A percentile compares a stretch with the other conserved stretches of the same genome.
phyloP scores from a whole-genome alignment of 92 coral and sea anemone species.

The Epizoanthus rinbou region DNA sequence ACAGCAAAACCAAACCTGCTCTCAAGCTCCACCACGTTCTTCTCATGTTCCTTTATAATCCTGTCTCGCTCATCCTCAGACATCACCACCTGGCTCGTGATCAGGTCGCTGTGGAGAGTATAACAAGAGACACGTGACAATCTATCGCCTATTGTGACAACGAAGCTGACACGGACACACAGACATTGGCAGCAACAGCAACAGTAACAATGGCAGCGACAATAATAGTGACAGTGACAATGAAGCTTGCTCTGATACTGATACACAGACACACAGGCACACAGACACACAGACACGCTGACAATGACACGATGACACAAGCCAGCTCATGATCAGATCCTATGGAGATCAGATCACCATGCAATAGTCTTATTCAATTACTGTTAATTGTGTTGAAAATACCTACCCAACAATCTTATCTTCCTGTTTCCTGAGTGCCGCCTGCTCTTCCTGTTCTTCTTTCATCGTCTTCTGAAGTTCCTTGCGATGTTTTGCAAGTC shows the following conservation, averaged over 20 bases:
- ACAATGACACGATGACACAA: no score
- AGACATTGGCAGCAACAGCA: no score
- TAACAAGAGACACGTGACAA: background rate
- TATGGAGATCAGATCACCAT: no score
- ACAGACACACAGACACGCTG: no score
- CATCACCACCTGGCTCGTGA: conserved; percentile 86
- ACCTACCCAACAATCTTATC: conserved; percentile 86
- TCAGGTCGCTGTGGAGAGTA: conserved; percentile 72
- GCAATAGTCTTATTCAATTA: no score
- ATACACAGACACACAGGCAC: no score
- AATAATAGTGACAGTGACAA: no score
- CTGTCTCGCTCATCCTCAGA: conserved; percentile 94
- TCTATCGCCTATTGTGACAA: background rate
- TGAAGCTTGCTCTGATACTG: no score
- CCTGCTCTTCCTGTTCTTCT: conserved; percentile 81
- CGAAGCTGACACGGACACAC: no score
- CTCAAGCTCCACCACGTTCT: conserved; percentile 88
- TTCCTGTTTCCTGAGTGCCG: conserved; percentile 82
- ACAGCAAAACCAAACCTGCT: conserved; percentile 60
- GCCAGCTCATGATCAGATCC: no score
- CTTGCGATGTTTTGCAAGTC: conserved; percentile 75
- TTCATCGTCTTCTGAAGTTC: conserved; percentile 74
- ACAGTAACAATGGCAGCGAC: no score
- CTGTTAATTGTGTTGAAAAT: no score
- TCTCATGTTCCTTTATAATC: conserved; percentile 93